Conservation (phyloP, 2,113 vertebrate species). For the Tricholaema leucomelas region DNA sequence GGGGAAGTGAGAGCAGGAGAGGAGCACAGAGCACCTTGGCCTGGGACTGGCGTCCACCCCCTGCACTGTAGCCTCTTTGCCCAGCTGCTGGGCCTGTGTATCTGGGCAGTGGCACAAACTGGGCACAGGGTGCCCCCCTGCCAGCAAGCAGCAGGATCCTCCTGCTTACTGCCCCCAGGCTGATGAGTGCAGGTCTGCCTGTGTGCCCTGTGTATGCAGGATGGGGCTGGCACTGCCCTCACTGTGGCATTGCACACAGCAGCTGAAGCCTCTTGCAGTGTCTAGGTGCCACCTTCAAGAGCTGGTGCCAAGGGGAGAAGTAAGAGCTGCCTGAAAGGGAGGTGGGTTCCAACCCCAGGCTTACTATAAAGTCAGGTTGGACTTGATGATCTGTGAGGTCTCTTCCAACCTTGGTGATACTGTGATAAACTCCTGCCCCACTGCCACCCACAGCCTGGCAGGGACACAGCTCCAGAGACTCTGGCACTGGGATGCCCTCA, state of each 20-base stretch:
- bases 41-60: too few relatives aligned
- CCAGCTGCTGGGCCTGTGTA: background rate
- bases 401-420: too few relatives aligned
- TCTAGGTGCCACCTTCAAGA: background rate
- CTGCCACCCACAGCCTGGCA: background rate
- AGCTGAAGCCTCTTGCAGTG: background rate
- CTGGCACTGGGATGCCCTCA: background rate
- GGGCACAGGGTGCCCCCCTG: background rate
- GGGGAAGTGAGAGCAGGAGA: background rate
- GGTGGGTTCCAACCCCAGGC: background rate
- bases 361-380: too few relatives aligned
- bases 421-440: accelerated
- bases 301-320: background rate
- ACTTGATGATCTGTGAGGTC: too few relatives aligned
- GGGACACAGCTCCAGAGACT: background rate
- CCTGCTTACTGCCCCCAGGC: background rate
- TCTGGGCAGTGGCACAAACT: background rate
- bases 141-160: background rate
- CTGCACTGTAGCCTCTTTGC: background rate
- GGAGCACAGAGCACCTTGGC: background rate
- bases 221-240: background rate
- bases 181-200: background rate
- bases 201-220: background rate
- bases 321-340: background rate
- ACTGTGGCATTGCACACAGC: accelerated